Conservation (phyloP, 2,797 vertebrate species). For the Avahi laniger region DNA sequence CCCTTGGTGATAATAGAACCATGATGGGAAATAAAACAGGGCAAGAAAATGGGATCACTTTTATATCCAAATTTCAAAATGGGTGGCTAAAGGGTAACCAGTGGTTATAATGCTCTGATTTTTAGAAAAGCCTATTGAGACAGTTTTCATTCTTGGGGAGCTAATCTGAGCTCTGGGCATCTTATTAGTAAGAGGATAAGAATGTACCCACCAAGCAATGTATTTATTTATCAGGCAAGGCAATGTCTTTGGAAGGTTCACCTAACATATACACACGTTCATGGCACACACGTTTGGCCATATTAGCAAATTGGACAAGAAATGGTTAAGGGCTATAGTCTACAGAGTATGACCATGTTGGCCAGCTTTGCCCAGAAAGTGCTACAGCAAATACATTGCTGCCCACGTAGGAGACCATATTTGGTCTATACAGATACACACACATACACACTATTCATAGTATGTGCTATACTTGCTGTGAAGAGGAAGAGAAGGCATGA, state of each 20-base stretch:
- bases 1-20: constrained; percentile 74
- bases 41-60: constrained; percentile 71
- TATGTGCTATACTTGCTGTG: background rate
- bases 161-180: constrained; percentile 67
- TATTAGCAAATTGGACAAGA: background rate
- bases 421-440: background rate
- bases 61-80: constrained; percentile 68
- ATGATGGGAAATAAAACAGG: constrained; percentile 55
- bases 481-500: background rate
- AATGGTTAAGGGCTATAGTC: background rate
- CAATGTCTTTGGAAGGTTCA: constrained; percentile 17
- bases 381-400: background rate
- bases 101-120: constrained; percentile 54
- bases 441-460: background rate
- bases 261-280: background rate
- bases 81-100: constrained; percentile 60
- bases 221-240: constrained; percentile 18
- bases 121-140: constrained; percentile 61
- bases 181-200: constrained; percentile 65
- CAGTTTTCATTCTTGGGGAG: constrained; percentile 49
- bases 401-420: background rate
- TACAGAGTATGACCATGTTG: background rate
- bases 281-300: background rate
- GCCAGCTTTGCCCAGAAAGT: background rate
- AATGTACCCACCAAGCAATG: background rate